Base-by-base conservation (phyloP, 2,888 invertebrate species). In the Portevinia maculata region DNA sequence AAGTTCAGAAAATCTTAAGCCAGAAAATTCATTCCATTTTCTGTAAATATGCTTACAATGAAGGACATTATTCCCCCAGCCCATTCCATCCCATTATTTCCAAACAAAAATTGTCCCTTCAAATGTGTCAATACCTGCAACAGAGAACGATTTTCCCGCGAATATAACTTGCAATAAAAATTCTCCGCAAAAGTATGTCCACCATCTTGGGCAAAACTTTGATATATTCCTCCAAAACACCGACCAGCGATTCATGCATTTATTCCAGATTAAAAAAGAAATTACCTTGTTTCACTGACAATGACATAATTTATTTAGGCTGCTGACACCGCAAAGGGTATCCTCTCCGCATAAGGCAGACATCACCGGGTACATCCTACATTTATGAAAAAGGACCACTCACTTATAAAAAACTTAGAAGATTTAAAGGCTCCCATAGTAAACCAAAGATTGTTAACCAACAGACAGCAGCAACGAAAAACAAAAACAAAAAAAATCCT, bases 281-380 rank as follows among this genome's bases (percentile, higher is more conserved):
- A 83, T 83, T 78, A 78, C 83, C 78, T 83, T 83, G 78, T 83
- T 78, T 73, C 19, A 78, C 55, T 83, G 78, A 78, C 71, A 83
- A 73, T 78, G 60, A 83, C 78, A 78, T 83, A 83, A 78, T 83
- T 83, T 83, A 83, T 78, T 78, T 73, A 78, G 83, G 83, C 57
- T 57, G 34, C 73, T 71, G 83, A 64, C 73, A 73, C 73, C 78
- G 41, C 62, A 55, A 70, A 64, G 60, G 37, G 70, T 62, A 59
- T 65, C 39, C 59, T 46, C 24, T 65, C 59, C 34, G 15, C 30
- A 41, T 24, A 55, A 32, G 39, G 44, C 79, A 39, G 70, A 59
- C 62, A 52, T 39, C 50, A 28, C 30, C 65, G 67, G 34, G 4
- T 9, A 52, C n/a, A 19, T 7, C 28, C 17, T n/a, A 8, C 9